Evolutionary conservation across 2,797 vertebrate genomes (phyloP), one percentile per base, ranked within the genome.

Genomic region (Amphiprion clarkii): DNA sequence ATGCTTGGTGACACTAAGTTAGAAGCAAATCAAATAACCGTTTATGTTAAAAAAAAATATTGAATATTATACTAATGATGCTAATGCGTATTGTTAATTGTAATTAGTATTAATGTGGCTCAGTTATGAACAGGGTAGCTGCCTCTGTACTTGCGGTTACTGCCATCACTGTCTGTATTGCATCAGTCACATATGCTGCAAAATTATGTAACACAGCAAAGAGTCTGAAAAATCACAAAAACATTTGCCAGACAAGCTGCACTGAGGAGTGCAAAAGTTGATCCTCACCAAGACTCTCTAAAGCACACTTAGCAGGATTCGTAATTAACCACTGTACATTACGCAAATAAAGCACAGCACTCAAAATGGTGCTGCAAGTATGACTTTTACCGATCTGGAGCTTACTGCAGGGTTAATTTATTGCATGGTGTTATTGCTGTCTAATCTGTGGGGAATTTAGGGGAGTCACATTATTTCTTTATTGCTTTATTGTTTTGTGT

Each of bases 161-260:
- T 66, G 67, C 59, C 82, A 83, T 78, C 74, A 46, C 66, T 67
- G 77, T 65, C 60, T 63, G 70, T 42, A 49, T 87, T 90, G 81
- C 88, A 82, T 82, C 85, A 86, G 78, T 76, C 74, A 70, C 51
- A 48, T 59, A 73, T 78, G 64, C 62, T 79, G 63, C 59, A 82
- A 72, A 85, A 58, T 74, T 71, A 79, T 76, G 40, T 67, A 83
- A 83, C 29, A 21, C 54, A 13, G 74, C 33, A 69, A 62, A 65
- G 16, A 44, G 27, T 31, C 33, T 25, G 40, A 71, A 48, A 74
- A 69, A 65, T 25, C 27, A 10, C 25, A 29, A 67, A 17, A n/a
- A 48, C 27, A 67, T 46, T 56, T 10, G 2, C 25, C 57, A 67
- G 64, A 79, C 67, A 73, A 70, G 29, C 66, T 59, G 23, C 67